Evolutionary conservation across 2,797 vertebrate genomes (phyloP).

Genomic region (Aselliscus stoliczkanus): DNA sequence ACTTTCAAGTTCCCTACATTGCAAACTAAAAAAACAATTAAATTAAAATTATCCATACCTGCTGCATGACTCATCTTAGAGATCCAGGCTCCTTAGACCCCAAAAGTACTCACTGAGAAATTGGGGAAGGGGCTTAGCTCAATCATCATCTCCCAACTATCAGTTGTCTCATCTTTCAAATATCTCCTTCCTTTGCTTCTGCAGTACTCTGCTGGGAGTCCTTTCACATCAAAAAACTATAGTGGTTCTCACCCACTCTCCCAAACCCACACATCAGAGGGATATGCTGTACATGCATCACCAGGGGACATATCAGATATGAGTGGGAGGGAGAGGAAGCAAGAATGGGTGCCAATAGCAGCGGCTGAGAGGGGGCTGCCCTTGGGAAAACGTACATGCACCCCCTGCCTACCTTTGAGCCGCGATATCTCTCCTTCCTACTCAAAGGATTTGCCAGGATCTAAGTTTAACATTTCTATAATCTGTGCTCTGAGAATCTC

Average conservation of each 20-base stretch:
- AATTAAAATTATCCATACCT: neutral
- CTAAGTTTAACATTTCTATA: neutral
- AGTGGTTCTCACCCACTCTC: neutral
- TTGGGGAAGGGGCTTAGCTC: neutral
- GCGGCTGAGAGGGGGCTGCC: too few species aligned
- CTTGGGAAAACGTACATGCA: rapidly evolving
- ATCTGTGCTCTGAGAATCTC: neutral
- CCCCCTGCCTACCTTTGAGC: neutral
- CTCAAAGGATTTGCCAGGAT: neutral
- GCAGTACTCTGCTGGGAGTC: neutral
- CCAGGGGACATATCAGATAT: neutral
- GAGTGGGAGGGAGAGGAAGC: too few species aligned
- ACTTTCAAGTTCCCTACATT: neutral
- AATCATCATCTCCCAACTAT: neutral
- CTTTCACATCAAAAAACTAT: neutral
- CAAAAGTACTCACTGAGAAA: neutral
- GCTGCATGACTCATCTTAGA: neutral
- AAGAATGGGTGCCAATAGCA: too few species aligned
- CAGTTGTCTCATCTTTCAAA: neutral
- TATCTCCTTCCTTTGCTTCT: neutral
- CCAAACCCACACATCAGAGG: neutral
- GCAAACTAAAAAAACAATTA: neutral
- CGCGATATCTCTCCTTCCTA: neutral
- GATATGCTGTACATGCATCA: too few species aligned
- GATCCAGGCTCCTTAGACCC: neutral